Evolutionary conservation across 1,140 invertebrate genomes (phyloP).

Genomic region (Dysdera silvatica): DNA sequence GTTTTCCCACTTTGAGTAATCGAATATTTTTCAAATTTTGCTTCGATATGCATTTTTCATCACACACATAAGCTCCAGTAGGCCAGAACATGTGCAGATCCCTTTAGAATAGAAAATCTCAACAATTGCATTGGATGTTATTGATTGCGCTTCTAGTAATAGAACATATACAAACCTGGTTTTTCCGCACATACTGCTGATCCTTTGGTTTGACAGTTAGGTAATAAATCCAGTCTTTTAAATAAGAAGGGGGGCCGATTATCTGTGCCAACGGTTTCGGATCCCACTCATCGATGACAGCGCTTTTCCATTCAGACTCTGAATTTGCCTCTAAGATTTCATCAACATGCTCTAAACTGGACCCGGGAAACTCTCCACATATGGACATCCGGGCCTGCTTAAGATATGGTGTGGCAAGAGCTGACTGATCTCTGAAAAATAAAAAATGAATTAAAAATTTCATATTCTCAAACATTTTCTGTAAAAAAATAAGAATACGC

Average conservation of each 20-base stretch:
- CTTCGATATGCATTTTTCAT: too few species aligned
- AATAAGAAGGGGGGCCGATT: constrained; percentile 13
- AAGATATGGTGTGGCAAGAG: constrained; percentile 49
- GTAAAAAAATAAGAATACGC: not conserved
- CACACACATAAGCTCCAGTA: too few species aligned
- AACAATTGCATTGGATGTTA: too few species aligned
- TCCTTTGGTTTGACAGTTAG: not conserved
- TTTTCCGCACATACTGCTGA: not conserved
- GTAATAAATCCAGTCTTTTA: constrained; percentile 21
- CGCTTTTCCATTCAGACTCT: not conserved
- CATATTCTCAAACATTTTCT: not conserved
- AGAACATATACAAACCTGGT: not conserved
- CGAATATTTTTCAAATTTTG: too few species aligned
- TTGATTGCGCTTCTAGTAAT: too few species aligned
- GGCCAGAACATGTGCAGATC: too few species aligned
- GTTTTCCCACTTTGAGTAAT: too few species aligned
- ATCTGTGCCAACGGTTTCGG: not conserved
- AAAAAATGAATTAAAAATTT: not conserved
- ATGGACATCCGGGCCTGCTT: constrained; percentile 23
- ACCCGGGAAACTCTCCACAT: constrained; percentile 12
- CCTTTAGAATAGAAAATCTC: too few species aligned
- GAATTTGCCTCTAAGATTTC: not conserved
- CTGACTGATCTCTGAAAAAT: constrained; percentile 50
- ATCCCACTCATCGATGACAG: not conserved
- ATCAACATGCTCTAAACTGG: constrained; percentile 15